Evolutionary conservation across 2,113 vertebrate genomes (phyloP).

Genomic region (Kryptolebias marmoratus): DNA sequence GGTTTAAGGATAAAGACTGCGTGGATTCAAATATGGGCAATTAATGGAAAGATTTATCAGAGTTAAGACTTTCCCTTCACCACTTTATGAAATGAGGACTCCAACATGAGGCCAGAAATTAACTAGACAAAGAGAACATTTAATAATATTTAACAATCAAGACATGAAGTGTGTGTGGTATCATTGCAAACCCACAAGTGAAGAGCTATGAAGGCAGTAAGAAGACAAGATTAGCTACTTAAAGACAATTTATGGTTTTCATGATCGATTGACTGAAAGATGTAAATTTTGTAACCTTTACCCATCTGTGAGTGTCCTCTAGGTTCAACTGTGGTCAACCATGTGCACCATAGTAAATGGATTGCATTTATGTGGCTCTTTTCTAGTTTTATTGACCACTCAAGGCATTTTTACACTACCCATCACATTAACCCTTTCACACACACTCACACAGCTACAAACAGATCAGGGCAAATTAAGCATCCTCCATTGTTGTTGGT

Average conservation of each 20-base stretch:
- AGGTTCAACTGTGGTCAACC: too few relatives aligned
- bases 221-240: neutral
- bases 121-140: conserved; percentile 26
- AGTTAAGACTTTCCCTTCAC: conserved; percentile 26
- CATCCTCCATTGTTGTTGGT: too few relatives aligned
- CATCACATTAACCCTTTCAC: too few relatives aligned
- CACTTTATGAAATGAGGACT: conserved; percentile 61
- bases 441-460: too few relatives aligned
- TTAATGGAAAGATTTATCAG: conserved; percentile 55
- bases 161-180: conserved; percentile 6
- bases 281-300: neutral
- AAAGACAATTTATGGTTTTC: neutral
- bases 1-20: neutral
- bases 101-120: conserved; percentile 54
- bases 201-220: conserved; percentile 50
- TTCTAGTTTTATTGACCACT: too few relatives aligned
- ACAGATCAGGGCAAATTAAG: too few relatives aligned
- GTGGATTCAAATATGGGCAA: conserved; percentile 15
- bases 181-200: conserved; percentile 54
- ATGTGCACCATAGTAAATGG: too few relatives aligned
- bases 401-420: too few relatives aligned
- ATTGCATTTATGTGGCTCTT: too few relatives aligned
- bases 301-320: too few relatives aligned
- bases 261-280: neutral
- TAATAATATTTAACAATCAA: conserved; percentile 23